These are phyloP conservation scores for Cyprinodon diabolis DNA, from an alignment of 2,797 vertebrate species.

Conservation along the genomic window DNA sequence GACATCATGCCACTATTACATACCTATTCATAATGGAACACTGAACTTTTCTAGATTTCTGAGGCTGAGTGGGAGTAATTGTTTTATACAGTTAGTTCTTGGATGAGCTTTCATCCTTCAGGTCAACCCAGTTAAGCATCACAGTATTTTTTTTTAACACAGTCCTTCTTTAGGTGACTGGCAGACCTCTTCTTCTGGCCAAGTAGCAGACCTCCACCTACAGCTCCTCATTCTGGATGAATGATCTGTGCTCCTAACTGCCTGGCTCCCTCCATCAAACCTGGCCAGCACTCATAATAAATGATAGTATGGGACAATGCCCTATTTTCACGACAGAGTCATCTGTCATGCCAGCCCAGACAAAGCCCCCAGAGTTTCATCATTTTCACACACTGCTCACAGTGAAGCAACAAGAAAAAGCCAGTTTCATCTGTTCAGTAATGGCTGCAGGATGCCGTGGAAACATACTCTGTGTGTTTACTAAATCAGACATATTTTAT, in stretches of 20 bases:
- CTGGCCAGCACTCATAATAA: constrained; percentile 84
- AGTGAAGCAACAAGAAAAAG: constrained; percentile 64
- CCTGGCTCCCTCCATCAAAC: constrained; percentile 80
- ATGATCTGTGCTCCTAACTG: constrained; percentile 78
- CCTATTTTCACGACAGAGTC: constrained; percentile 81
- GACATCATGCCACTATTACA: constrained; percentile 1
- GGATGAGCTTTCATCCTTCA: constrained; percentile 11
- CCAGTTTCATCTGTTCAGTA: constrained; percentile 58
- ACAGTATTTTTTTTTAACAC: background rate
- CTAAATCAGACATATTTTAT: constrained; percentile 40
- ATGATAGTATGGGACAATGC: constrained; percentile 84
- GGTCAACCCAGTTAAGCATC: constrained; percentile 19
- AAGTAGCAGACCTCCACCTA: constrained; percentile 55
- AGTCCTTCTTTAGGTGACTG: constrained; percentile 26
- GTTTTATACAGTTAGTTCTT: constrained; percentile 8
- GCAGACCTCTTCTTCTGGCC: constrained; percentile 30
- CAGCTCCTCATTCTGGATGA: constrained; percentile 75
- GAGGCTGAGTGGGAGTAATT: constrained; percentile 18
- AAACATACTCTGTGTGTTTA: constrained; percentile 53
- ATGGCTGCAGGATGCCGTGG: constrained; percentile 49
- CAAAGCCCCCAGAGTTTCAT: constrained; percentile 80
- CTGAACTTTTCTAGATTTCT: constrained; percentile 10
- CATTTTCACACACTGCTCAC: constrained; percentile 79
- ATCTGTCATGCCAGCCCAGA: constrained; percentile 82
- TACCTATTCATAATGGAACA: constrained; percentile 11